These are phyloP conservation scores for Felis chaus DNA, from an alignment of 2,113 vertebrate genomes.

Conservation along the genomic window DNA sequence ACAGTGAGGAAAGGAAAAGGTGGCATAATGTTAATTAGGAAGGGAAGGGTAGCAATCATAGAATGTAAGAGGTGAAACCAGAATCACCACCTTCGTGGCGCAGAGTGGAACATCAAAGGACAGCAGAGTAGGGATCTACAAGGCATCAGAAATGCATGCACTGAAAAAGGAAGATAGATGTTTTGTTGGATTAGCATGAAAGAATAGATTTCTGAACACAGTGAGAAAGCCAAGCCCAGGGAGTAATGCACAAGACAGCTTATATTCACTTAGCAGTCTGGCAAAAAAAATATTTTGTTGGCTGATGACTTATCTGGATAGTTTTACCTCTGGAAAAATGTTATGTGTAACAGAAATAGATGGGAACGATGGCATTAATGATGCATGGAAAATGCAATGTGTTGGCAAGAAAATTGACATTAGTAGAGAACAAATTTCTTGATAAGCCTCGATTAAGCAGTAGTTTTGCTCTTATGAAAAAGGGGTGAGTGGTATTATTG, in stretches of 20 bases:
- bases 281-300: conserved; percentile 23
- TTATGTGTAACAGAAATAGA: conserved; percentile 38
- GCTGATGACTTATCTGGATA: background rate
- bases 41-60: background rate
- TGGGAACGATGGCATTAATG: conserved; percentile 5
- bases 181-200: conserved; percentile 26
- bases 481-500: background rate
- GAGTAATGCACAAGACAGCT: background rate
- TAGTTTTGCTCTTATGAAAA: conserved; percentile 21
- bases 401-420: conserved; percentile 51
- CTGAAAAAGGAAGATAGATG: background rate
- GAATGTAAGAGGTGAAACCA: background rate
- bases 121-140: background rate
- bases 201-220: background rate
- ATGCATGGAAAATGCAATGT: conserved; percentile 9
- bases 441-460: background rate
- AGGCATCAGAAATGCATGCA: background rate
- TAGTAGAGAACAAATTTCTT: conserved; percentile 13
- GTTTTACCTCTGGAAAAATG: conserved; percentile 37
- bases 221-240: background rate
- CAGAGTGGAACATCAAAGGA: background rate
- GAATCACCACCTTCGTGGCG: background rate
- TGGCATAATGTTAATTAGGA: background rate
- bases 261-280: background rate
- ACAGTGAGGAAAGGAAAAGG: background rate